Evolutionary conservation across 1,140 invertebrate species (phyloP), one percentile per base, ranked within the genome.

Genomic region (Camponotus floridanus): DNA sequence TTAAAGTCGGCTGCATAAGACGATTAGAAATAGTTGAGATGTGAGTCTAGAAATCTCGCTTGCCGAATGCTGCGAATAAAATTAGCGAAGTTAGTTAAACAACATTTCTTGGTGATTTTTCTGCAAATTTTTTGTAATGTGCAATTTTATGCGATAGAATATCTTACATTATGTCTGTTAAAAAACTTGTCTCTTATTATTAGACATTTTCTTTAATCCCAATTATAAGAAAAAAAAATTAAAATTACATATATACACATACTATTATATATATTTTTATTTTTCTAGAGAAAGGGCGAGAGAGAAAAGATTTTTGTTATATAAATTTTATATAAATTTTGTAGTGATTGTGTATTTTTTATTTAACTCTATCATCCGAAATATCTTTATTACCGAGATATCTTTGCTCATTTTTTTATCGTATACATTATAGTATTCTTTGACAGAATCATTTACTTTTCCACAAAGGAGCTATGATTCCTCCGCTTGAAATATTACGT

Each of bases 401-500:
- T 80, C 26, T 57, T 67, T 3, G 39, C 15, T 39, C 64, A 55
- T 45, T 61, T 48, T 36, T n/a, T 71, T 48, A 45, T 45, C 39
- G 13, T 39, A 26, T 26, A 11, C 11, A 48, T 61, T 57, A 48
- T 45, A 73, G 39, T 71, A 18, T 21, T 80, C 26, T 26, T 39
- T 42, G 68, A 45, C 55, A 55, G 36, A 57, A 81, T 36, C 42
- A 39, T 33, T 81, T 26, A 42, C 26, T 48, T 48, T 59, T 33
- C 48, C 33, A 71, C 51, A 81, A 73, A 73, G 8, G 5, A 48
- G 55, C 79, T 71, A 42, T 80, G 64, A 73, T 83, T 83, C 2
- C 6, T 13, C n/a, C 26, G 9, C 36, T 80, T 73, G 79, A 81
- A 61, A 81, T 83, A 83, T 83, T 74, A 61, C 26, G 21, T 11